Evolutionary conservation across 2,797 vertebrate genomes (phyloP).

Genomic region (Hirundo rustica): DNA sequence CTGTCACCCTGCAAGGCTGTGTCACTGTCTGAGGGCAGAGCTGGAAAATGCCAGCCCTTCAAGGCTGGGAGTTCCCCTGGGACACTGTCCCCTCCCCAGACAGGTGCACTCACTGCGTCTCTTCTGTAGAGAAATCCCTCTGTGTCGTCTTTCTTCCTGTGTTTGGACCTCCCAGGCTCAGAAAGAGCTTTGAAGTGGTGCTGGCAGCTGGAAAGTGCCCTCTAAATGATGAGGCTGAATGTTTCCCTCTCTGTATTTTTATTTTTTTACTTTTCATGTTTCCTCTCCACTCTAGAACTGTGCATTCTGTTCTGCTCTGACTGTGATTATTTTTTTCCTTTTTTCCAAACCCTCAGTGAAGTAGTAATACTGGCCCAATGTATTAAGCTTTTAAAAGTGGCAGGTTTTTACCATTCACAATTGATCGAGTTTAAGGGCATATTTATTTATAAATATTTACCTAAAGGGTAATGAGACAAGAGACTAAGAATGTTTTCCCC

Average conservation of each 20-base stretch:
- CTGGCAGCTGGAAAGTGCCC: not conserved
- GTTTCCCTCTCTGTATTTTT: not conserved
- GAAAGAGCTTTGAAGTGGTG: not conserved
- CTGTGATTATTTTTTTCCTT: not conserved
- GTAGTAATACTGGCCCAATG: not conserved
- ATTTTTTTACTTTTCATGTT: not conserved
- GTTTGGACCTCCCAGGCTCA: not conserved
- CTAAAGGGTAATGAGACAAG: not conserved
- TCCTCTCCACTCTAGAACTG: not conserved
- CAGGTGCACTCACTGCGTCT: not conserved
- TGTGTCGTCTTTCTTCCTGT: not conserved
- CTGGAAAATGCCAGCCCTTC: not conserved
- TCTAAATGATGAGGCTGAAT: not conserved
- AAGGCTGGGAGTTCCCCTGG: not conserved
- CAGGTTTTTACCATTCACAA: not conserved
- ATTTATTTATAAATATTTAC: constrained; percentile 39
- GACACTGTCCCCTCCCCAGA: not conserved
- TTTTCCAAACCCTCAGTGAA: not conserved
- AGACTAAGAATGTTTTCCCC: not conserved
- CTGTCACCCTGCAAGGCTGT: not conserved
- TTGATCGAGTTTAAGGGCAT: not conserved
- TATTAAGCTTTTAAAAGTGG: constrained; percentile 1
- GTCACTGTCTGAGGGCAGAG: not conserved
- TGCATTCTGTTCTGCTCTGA: not conserved
- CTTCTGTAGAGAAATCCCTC: not conserved